These are phyloP conservation scores for Siphlonurus alternatus DNA, from an alignment of 2,888 invertebrate species.

Conservation along the genomic window DNA sequence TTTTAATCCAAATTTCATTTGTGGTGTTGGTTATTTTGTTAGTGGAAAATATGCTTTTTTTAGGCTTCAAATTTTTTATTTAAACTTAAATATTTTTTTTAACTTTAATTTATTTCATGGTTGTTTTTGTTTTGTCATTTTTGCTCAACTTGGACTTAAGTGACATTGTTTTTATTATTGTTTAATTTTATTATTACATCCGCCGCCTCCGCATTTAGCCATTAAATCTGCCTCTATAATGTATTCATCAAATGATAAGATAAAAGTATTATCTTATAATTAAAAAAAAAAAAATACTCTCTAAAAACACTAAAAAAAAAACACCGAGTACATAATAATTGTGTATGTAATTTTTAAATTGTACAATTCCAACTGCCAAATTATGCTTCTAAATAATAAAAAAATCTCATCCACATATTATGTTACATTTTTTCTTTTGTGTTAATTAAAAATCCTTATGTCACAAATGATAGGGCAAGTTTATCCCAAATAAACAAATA, in stretches of 20 bases:
- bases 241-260: not conserved
- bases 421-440: no score
- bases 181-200: not conserved
- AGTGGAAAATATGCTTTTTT: no score
- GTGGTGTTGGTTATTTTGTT: no score
- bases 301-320: not conserved
- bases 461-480: no score
- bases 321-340: not conserved
- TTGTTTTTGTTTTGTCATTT: not conserved
- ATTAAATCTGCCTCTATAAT: not conserved
- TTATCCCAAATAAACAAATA: no score
- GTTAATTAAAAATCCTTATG: no score
- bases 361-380: not conserved
- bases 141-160: not conserved
- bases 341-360: not conserved
- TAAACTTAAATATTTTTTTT: no score
- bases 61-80: no score
- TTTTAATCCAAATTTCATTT: no score
- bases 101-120: not conserved
- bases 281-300: not conserved
- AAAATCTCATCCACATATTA: not conserved
- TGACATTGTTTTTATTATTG: not conserved
- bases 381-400: not conserved
- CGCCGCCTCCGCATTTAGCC: not conserved
- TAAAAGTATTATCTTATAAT: not conserved